Base-by-base conservation (phyloP, 2,888 invertebrate genomes). In the Limenitis camilla region DNA sequence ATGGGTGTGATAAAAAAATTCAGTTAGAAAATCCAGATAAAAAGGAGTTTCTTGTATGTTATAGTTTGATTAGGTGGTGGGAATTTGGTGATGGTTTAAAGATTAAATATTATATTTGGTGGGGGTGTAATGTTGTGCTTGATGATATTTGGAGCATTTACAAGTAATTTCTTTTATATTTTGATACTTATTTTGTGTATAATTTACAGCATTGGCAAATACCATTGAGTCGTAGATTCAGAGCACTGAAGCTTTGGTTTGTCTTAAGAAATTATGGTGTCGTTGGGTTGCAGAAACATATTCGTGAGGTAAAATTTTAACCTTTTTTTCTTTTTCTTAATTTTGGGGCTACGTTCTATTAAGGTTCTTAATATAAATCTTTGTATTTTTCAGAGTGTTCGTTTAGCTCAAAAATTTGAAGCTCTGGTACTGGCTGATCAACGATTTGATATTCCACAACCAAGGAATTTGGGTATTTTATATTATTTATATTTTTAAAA, bases 181-280 rank as follows among this genome's bases (percentile, higher is more conserved):
- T n/a, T n/a, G n/a, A n/a, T n/a, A n/a, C n/a, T n/a, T n/a, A n/a
- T n/a, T n/a, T n/a, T n/a, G 31, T 27, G 10, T 28, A 29, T 53
- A 32, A 31, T 29, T 10, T 30, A 8, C 28, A 29, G 3, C 35
- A 29, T 10, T 2, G 98, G 98, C 98, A 98, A 83, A 97, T 98
- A 49, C 96, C 97, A 0, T 75, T 99, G 46, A 98, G 98, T 67
- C 96, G 96, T 70, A 90, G 96, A 59, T 99, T 99, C 76, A 90
- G 98, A 32, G 92, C 98, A 0, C 76, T 99, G 33, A 98, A 99
- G 75, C 87, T 98, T 0, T 99, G 98, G 98, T 98, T 98, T 73
- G 98, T 98, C 0, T 89, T 98, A n/a, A 89, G 98, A 40, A 96
- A 95, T 67, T 98, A 92, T 67, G 98, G 98, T 6, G 91, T 98